These are phyloP conservation scores for Connochaetes taurinus DNA, from an alignment of 2,113 vertebrate genomes.

Conservation along the genomic window DNA sequence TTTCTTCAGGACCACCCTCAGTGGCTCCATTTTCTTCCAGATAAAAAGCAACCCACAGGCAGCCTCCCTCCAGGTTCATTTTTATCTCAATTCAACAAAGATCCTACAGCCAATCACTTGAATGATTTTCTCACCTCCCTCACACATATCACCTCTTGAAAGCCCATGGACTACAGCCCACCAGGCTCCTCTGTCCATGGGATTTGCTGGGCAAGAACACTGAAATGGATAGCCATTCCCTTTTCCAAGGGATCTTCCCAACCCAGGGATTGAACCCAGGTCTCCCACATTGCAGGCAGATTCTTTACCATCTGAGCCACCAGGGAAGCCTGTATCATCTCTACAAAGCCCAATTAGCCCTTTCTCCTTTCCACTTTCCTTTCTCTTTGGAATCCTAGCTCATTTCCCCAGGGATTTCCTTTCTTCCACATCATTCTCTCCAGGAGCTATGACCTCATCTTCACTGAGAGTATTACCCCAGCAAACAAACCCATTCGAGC, in stretches of 20 bases:
- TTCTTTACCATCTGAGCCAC: not conserved
- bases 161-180: not conserved
- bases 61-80: not conserved
- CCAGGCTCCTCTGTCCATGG: not conserved
- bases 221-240: not conserved
- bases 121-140: too few relatives aligned
- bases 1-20: not conserved
- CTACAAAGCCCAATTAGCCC: not conserved
- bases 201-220: not conserved
- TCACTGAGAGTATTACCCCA: not conserved
- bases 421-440: not conserved
- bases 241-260: not conserved
- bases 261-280: not conserved
- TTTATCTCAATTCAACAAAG: not conserved
- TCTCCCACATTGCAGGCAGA: not conserved
- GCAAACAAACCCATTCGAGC: not conserved
- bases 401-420: not conserved
- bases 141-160: not conserved
- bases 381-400: not conserved
- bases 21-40: not conserved
- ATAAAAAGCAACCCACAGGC: not conserved
- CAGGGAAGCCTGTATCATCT: not conserved
- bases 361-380: not conserved
- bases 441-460: not conserved
- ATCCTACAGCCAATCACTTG: not conserved